Percentiles rank a stretch among this genome's conserved stretches.
These are phyloP conservation scores for Chlorospingus flavigularis DNA, from an alignment of 2,797 vertebrate species.

Conservation along the genomic window DNA sequence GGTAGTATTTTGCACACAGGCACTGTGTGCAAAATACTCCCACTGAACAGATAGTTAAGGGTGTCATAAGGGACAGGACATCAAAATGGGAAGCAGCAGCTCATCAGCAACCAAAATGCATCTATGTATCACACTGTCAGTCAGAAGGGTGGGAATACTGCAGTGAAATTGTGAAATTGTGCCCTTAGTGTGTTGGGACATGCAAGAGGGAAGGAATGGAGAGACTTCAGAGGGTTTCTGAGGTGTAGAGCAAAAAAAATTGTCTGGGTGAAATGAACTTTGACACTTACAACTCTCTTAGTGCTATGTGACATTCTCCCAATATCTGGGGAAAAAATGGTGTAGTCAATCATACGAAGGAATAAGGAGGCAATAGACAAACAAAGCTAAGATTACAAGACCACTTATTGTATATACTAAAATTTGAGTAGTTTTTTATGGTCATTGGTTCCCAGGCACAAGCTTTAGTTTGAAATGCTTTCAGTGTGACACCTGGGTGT, in stretches of 20 bases:
- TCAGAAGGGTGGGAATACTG: background rate
- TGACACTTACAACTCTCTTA: background rate
- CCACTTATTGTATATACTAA: background rate
- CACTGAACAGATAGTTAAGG: background rate
- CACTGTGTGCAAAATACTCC: background rate
- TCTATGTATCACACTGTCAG: background rate
- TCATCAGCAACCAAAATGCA: background rate
- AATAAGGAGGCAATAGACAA: background rate
- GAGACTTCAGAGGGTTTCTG: background rate
- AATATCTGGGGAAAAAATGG: background rate
- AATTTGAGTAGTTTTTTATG: rapidly evolving
- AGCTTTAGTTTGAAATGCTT: background rate
- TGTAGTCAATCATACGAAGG: background rate
- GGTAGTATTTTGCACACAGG: too few relatives aligned
- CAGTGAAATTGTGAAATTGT: background rate
- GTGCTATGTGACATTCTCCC: background rate
- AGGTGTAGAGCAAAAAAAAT: background rate
- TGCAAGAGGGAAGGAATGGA: background rate
- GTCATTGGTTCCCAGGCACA: background rate
- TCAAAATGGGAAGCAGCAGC: background rate
- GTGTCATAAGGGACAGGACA: background rate
- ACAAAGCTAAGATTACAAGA: background rate
- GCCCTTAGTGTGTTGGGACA: background rate
- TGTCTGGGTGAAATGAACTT: background rate
- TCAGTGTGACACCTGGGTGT: background rate